A percentile compares a stretch with the other conserved stretches of the same genome.
phyloP scores from a whole-genome alignment of 2,797 vertebrate species.

The Sebastolobus alascanus region DNA sequence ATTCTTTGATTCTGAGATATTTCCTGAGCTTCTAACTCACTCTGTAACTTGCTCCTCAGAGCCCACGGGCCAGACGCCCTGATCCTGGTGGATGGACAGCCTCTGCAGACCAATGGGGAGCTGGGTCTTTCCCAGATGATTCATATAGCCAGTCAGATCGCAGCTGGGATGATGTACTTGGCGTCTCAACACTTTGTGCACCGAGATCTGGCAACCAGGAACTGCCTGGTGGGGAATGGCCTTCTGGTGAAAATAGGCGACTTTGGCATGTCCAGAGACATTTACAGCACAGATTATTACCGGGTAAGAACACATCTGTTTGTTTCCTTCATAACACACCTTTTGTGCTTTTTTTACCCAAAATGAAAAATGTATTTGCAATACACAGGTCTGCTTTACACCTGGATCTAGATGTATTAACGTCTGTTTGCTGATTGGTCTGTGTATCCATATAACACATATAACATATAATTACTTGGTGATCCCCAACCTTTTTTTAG shows the following conservation, averaged over 20 bases:
- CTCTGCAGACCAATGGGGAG: constrained; percentile 94
- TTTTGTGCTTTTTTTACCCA: neutral
- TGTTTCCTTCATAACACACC: neutral
- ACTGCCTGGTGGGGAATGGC: constrained; percentile 97
- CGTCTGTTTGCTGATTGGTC: neutral
- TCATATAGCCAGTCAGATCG: constrained; percentile 96
- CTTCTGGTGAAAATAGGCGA: constrained; percentile 98
- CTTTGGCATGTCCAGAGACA: constrained; percentile 99
- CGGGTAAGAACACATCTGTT: constrained; percentile 88
- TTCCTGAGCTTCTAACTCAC: neutral
- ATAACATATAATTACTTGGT: neutral
- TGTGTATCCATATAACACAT: neutral
- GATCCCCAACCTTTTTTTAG: neutral
- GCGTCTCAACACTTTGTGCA: constrained; percentile 99
- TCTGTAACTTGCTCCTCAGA: constrained; percentile 75
- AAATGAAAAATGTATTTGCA: neutral
- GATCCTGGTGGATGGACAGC: constrained; percentile 97
- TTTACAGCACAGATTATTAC: constrained; percentile 99
- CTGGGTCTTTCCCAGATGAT: constrained; percentile 97
- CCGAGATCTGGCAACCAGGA: constrained; percentile 97
- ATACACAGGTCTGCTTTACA: neutral
- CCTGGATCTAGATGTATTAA: neutral
- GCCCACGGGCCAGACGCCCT: constrained; percentile 96
- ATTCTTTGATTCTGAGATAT: neutral
- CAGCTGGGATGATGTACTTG: constrained; percentile 97